Base-by-base conservation (phyloP, 2,797 vertebrate genomes). In the Chaunax sp. region DNA sequence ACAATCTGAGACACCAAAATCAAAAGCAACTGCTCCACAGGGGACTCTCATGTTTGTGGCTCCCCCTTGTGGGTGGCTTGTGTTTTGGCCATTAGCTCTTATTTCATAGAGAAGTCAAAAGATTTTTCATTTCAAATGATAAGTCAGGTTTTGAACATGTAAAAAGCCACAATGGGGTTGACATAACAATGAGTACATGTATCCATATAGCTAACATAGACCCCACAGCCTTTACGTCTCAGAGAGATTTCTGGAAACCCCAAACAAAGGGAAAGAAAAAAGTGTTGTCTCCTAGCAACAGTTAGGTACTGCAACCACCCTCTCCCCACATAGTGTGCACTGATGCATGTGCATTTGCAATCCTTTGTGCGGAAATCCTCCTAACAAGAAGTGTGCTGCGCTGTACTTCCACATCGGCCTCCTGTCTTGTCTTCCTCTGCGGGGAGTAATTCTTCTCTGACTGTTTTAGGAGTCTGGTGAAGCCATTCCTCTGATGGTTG, bases 401-500 rank as follows among this genome's bases (percentile, higher is more conserved):
- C 47, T 58, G 40, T 52, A 30, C 63, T 61, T 57, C 37, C 38
- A 33, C 45, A 18, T 33, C 38, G 0, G 16, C 11, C 40, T 68
- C 35, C 26, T 46, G n/a, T 61, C 52, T 43, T 12, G 40, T 68
- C 47, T 55, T 49, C 41, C 37, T 28, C 52, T 23, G 28, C 54
- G 6, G 1, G 51, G 40, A 56, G 15, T 69, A 35, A 73, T 79
- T 57, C 45, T 35, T 60, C 69, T 71, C 37, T 59, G 5, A 77
- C 41, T 70, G 51, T 62, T 76, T 44, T 70, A 99, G 98, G 97
- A 98, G 68, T 95, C 93, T 25, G 95, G 92, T 35, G 97, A 98
- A 51, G 92, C 95, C 72, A 99, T 99, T 84, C 97, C 98, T 37
- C 92, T 98, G 78, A 97, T 99, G 64, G 97, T 99, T 25, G 97